These are phyloP conservation scores for Streptopelia turtur DNA, from an alignment of 2,797 vertebrate genomes.

Conservation along the genomic window DNA sequence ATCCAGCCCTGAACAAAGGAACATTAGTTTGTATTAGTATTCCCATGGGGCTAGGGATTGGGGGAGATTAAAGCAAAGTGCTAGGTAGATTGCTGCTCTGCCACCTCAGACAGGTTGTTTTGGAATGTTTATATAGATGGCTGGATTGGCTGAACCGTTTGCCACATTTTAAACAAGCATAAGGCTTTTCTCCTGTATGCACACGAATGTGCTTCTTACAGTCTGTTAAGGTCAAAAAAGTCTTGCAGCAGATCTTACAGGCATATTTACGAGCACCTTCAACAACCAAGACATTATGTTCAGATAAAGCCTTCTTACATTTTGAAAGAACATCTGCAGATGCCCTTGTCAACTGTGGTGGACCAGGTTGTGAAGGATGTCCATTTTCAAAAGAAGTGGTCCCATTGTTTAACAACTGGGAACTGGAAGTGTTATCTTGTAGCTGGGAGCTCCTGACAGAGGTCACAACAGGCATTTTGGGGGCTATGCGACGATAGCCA, in stretches of 20 bases:
- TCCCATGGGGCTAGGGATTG: background rate
- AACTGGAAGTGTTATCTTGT: slow-evolving; percentile 83
- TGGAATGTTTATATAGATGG: slow-evolving; percentile 97
- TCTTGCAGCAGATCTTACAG: slow-evolving; percentile 99
- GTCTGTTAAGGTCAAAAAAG: slow-evolving; percentile 96
- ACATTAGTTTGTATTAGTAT: background rate
- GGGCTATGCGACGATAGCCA: slow-evolving; percentile 92
- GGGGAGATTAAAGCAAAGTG: slow-evolving; percentile 80
- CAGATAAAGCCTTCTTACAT: slow-evolving; percentile 97
- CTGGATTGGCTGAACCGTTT: slow-evolving; percentile 96
- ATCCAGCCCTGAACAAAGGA: background rate
- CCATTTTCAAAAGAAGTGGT: slow-evolving; percentile 76
- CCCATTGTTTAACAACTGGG: slow-evolving; percentile 87
- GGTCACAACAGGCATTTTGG: slow-evolving; percentile 86
- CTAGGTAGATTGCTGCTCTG: slow-evolving; percentile 91
- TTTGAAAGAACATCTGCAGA: slow-evolving; percentile 97
- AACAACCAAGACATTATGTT: slow-evolving; percentile 97
- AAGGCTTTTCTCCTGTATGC: slow-evolving; percentile 94
- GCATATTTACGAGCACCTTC: slow-evolving; percentile 97
- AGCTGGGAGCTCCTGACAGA: slow-evolving; percentile 82
- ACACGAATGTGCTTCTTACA: slow-evolving; percentile 98
- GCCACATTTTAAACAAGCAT: slow-evolving; percentile 94
- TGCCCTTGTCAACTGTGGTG: slow-evolving; percentile 91
- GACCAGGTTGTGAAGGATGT: slow-evolving; percentile 79
- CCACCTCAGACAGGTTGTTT: slow-evolving; percentile 95